Conservation (phyloP, 2,113 vertebrate species). For the Chionodraco myersi region DNA sequence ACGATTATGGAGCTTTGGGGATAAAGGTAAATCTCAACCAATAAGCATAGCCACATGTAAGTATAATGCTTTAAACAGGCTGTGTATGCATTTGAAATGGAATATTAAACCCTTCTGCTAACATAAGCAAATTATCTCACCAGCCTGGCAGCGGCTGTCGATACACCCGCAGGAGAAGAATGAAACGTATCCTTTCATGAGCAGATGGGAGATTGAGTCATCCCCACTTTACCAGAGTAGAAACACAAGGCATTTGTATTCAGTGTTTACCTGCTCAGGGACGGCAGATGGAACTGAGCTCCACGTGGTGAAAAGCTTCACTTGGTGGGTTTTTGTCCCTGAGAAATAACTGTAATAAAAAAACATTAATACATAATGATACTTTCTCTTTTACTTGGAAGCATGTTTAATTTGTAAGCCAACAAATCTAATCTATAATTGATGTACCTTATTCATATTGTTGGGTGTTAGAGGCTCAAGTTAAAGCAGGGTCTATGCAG, state of each 20-base stretch:
- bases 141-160: slow-evolving; percentile 28
- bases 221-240: slow-evolving; percentile 21
- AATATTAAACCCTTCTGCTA: neutral
- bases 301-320: no score
- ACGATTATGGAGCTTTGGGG: neutral
- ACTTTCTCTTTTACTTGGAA: neutral
- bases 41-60: neutral
- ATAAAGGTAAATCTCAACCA: neutral
- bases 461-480: neutral
- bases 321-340: no score
- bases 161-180: slow-evolving; percentile 24
- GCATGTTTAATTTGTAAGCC: neutral
- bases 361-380: no score
- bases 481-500: no score
- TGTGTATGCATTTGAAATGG: no score
- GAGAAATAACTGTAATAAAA: no score
- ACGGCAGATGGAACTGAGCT: neutral
- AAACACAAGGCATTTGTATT: slow-evolving; percentile 23
- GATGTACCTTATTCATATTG: neutral
- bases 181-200: neutral
- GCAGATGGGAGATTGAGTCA: slow-evolving; percentile 30
- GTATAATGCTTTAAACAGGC: neutral
- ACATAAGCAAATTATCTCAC: slow-evolving; percentile 12
- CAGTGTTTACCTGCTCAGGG: slow-evolving; percentile 1
- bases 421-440: neutral